Percentiles rank a stretch among this genome's conserved stretches.
Evolutionary conservation across 2,888 invertebrate genomes (phyloP).

Genomic region (Polymixis flavicincta): DNA sequence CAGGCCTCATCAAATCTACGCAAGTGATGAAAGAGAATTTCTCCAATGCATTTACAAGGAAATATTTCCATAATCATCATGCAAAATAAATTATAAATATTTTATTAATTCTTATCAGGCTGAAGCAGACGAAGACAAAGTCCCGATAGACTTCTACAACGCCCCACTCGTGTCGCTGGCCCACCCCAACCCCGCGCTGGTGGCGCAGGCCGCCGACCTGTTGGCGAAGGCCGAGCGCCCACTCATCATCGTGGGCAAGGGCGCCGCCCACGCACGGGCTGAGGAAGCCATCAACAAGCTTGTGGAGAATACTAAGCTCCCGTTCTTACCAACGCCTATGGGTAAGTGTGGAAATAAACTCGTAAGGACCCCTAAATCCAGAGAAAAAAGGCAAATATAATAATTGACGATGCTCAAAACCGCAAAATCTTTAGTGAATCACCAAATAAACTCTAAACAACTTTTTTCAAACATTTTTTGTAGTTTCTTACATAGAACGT

Average conservation of each 20-base stretch:
- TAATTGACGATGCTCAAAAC: not conserved
- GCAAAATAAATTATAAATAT: not conserved
- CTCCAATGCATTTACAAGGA: not conserved
- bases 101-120: conserved; percentile 68
- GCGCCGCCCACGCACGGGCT: conserved; percentile 95
- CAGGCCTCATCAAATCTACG: too few relatives aligned
- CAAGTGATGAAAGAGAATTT: too few relatives aligned
- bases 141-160: conserved; percentile 85
- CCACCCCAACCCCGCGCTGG: conserved; percentile 92
- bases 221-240: conserved; percentile 94
- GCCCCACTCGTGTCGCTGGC: conserved; percentile 92
- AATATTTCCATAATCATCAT: too few relatives aligned
- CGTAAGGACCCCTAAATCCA: not conserved
- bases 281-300: conserved; percentile 93
- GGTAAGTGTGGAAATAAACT: conserved; percentile 86
- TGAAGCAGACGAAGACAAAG: conserved; percentile 84
- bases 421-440: not conserved
- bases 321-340: conserved; percentile 99
- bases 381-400: not conserved
- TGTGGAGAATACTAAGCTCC: conserved; percentile 93
- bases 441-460: not conserved
- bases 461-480: not conserved
- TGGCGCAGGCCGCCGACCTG: conserved; percentile 93
- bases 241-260: conserved; percentile 97
- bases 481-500: not conserved